These are phyloP conservation scores for Cheiracanthium punctorium DNA, from an alignment of 2,888 invertebrate genomes.

Conservation along the genomic window DNA sequence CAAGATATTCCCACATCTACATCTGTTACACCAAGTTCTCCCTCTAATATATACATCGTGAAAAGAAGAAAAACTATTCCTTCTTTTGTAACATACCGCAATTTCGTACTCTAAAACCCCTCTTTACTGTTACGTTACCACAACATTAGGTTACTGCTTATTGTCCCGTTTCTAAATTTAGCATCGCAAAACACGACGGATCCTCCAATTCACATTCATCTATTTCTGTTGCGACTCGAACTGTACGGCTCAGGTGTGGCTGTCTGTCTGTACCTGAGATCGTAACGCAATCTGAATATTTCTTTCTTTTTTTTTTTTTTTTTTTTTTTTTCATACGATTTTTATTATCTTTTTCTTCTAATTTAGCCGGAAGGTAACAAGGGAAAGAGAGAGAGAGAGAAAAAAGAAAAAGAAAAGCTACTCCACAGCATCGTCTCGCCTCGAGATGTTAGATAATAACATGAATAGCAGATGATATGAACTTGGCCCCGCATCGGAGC, in stretches of 20 bases:
- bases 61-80: neutral
- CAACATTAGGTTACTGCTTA: constrained; percentile 43
- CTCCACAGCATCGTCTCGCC: constrained; percentile 18
- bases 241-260: constrained; percentile 38
- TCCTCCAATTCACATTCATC: neutral
- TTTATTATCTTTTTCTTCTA: constrained; percentile 26
- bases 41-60: constrained; percentile 29
- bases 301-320: neutral
- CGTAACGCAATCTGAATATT: constrained; percentile 49
- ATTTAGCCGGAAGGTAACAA: constrained; percentile 59
- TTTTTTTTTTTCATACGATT: too few species aligned
- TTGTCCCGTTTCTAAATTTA: constrained; percentile 41
- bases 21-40: constrained; percentile 45
- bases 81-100: constrained; percentile 46
- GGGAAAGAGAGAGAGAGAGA: too few species aligned
- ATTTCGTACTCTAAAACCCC: constrained; percentile 27
- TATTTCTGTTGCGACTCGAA: constrained; percentile 27
- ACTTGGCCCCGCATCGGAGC: constrained; percentile 62
- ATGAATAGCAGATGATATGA: constrained; percentile 40
- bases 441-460: neutral
- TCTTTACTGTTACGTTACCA: neutral
- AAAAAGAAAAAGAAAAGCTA: constrained; percentile 27
- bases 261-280: constrained; percentile 27
- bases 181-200: neutral
- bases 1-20: neutral